Percentiles rank a stretch among this genome's conserved stretches.
Conservation (phyloP, 2,888 invertebrate species). For the Dorcus parallelipipedus region DNA sequence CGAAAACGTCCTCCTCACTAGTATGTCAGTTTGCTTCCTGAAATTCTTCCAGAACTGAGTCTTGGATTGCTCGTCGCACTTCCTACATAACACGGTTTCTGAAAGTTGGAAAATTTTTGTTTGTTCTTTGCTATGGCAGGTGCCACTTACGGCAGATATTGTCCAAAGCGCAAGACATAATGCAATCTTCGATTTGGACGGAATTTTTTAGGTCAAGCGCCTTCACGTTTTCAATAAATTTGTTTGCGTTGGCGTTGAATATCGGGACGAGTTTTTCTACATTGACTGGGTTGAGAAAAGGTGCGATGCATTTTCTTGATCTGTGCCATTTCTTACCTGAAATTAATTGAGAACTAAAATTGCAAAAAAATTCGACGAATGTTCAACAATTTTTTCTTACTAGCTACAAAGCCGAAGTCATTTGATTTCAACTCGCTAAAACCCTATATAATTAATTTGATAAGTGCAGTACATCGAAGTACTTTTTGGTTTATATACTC, state of each 20-base stretch:
- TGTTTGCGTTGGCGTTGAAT: not conserved
- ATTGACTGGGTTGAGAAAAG: not conserved
- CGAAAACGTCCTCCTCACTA: not conserved
- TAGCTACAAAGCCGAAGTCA: too few species aligned
- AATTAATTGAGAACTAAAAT: not conserved
- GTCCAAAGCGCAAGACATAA: not conserved
- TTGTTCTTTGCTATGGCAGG: not conserved
- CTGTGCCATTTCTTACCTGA: not conserved
- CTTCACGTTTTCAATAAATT: not conserved
- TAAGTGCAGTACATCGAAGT: too few species aligned
- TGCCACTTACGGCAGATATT: not conserved
- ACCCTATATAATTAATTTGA: too few species aligned
- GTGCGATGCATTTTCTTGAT: not conserved
- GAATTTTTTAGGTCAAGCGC: not conserved
- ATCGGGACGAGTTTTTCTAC: not conserved
- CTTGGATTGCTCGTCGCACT: not conserved
- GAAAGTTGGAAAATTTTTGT: not conserved
- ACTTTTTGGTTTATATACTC: too few species aligned
- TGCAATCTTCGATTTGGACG: not conserved
- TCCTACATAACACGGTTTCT: not conserved
- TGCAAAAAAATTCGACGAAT: too few species aligned
- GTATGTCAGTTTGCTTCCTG: not conserved
- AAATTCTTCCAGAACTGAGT: not conserved
- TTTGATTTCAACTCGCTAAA: too few species aligned
- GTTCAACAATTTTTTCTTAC: too few species aligned